These are phyloP conservation scores for Parotocinclus haroldoi DNA, from an alignment of 2,797 vertebrate genomes.

Conservation along the genomic window DNA sequence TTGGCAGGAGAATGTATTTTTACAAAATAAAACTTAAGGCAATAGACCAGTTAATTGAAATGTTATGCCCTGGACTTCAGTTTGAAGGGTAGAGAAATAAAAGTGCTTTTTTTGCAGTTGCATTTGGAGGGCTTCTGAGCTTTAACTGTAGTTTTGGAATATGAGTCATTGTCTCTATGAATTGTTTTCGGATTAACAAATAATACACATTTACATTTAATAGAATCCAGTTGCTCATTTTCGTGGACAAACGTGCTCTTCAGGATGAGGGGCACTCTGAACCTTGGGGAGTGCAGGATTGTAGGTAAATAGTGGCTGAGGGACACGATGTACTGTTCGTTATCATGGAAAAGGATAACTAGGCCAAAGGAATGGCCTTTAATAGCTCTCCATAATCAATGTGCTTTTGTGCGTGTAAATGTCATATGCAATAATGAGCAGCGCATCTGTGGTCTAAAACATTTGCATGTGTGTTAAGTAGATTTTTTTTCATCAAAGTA, in stretches of 20 bases:
- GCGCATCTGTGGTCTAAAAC: background rate
- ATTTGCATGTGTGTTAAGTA: background rate
- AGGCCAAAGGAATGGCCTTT: constrained; percentile 6
- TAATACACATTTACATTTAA: constrained; percentile 36
- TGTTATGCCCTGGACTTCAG: too few species aligned
- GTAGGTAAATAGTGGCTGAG: constrained; percentile 16
- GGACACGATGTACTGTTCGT: constrained; percentile 8
- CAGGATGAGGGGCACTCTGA: constrained; percentile 19
- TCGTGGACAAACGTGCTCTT: constrained; percentile 45
- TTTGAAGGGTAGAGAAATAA: too few species aligned
- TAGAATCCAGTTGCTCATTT: constrained; percentile 19
- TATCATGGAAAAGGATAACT: background rate
- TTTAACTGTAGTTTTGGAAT: too few species aligned
- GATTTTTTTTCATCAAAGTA: background rate
- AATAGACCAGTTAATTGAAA: too few species aligned
- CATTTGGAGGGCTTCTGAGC: too few species aligned
- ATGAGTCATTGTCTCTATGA: too few species aligned
- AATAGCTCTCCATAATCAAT: constrained; percentile 8
- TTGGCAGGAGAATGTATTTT: too few species aligned
- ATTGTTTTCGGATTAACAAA: too few species aligned
- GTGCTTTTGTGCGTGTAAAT: constrained; percentile 2
- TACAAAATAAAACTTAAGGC: too few species aligned
- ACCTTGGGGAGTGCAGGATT: constrained; percentile 18
- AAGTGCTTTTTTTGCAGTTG: too few species aligned
- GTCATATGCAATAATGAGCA: background rate